A percentile compares a stretch with the other conserved stretches of the same genome.
These are phyloP conservation scores for Aurelia aurita complex sp. Pacific DNA, from an alignment of 30 jellyfish, hydroid and myxozoan species.

Conservation along the genomic window DNA sequence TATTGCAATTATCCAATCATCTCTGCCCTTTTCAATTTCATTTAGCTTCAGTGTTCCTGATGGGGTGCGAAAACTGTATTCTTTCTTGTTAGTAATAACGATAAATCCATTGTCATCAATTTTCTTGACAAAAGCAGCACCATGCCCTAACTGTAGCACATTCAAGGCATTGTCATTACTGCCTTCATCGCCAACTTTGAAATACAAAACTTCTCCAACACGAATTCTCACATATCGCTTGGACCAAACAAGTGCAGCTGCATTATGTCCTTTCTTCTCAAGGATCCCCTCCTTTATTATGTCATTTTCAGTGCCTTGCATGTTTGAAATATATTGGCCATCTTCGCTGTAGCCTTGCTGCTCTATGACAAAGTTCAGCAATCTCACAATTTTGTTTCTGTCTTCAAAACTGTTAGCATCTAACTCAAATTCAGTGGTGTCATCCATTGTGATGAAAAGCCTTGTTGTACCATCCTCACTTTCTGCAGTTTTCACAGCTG, in stretches of 20 bases:
- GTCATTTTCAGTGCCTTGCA: slow-evolving; percentile 19
- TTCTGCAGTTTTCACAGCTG: slow-evolving; percentile 66
- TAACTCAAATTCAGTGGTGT: slow-evolving; percentile 74
- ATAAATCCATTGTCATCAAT: slow-evolving; percentile 79
- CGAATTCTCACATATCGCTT: slow-evolving; percentile 78
- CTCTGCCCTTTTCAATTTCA: slow-evolving; percentile 67
- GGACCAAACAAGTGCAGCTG: slow-evolving; percentile 90
- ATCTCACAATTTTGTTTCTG: slow-evolving; percentile 72
- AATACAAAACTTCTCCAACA: slow-evolving; percentile 81
- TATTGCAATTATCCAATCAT: slow-evolving; percentile 91
- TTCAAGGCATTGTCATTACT: slow-evolving; percentile 76
- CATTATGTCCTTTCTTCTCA: slow-evolving; percentile 94
- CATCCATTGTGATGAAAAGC: slow-evolving; percentile 59
- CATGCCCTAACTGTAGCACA: slow-evolving; percentile 71
- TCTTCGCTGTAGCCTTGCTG: slow-evolving; percentile 69
- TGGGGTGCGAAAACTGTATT: slow-evolving; percentile 79
- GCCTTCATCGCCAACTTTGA: slow-evolving; percentile 84
- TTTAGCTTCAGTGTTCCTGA: slow-evolving; percentile 11
- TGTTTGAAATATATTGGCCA: slow-evolving; percentile 36
- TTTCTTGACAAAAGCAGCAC: slow-evolving; percentile 65
- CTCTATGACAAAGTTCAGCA: slow-evolving; percentile 55
- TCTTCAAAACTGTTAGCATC: slow-evolving; percentile 88
- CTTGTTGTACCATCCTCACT: slow-evolving; percentile 92
- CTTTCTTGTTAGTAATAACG: slow-evolving; percentile 62
- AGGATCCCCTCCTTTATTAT: slow-evolving; percentile 74